Base-by-base conservation (phyloP, 2,113 vertebrate species). In the Fregetta grallaria region DNA sequence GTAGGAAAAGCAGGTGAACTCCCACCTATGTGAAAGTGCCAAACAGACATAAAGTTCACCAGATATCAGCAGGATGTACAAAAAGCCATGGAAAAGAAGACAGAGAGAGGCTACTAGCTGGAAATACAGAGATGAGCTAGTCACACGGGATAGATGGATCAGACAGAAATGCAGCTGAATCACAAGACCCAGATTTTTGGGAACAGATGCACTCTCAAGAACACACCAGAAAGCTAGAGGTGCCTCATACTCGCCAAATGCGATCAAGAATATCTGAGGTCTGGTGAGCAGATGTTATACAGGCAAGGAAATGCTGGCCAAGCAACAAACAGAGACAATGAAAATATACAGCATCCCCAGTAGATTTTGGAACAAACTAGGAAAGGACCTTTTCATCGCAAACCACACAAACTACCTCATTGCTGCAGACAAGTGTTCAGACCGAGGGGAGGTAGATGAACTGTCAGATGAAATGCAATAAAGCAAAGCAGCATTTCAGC, bases 241-340 rank as follows among this genome's bases (percentile, higher is more conserved):
- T 87, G 63, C 83, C 56, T 94, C 42, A 19, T 9, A 30, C 56
- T 34, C 83, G 62, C 80, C 86, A 92, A 92, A 78, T 36, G 29
- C 6, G 18, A 75, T 84, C 73, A 89, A 73, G 49, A 70, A 82
- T 78, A 70, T 85, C 73, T 75, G 82, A 91, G 23, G 50, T 94
- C 95, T 97, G 96, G 58, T 82, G 50, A 95, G 55, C 97, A 97
- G 91, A 97, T 97, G 95, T 95, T 91, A 25, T 1, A 85, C 19
- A 76, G 56, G 47, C 88, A 79, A 88, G 62, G 83, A 97, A 97
- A 85, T 90, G 66, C 66, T 95, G 92, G 94, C 92, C 91, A 66
- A 71, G 84, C 70, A 95, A 91, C 82, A 95, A 90, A 96, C 86
- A 95, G 70, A 89, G 90, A 94, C 91, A 95, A 65, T 0, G 29